Conservation (phyloP, 2,113 vertebrate genomes). For the Ceratotherium simum region DNA sequence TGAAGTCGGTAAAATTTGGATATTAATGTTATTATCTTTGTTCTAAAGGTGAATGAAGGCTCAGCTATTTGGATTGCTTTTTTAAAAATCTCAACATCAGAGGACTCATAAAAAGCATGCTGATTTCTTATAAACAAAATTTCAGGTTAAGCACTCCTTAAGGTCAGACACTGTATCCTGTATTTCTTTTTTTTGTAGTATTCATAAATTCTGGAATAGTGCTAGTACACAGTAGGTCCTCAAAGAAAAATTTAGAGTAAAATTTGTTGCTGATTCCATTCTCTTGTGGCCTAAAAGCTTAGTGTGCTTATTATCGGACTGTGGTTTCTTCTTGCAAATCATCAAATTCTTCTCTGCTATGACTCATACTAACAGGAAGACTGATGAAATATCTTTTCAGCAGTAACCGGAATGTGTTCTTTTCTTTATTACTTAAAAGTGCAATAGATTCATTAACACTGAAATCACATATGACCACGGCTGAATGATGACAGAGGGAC, state of each 20-base stretch:
- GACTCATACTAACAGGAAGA: conserved; percentile 74
- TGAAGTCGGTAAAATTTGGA: not conserved
- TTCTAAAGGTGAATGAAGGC: conserved; percentile 21
- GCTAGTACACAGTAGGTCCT: not conserved
- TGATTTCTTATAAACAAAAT: conserved; percentile 19
- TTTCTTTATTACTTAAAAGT: conserved; percentile 66
- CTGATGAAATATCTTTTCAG: conserved; percentile 63
- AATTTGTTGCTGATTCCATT: not conserved
- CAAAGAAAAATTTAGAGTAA: conserved; percentile 35
- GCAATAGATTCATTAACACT: not conserved
- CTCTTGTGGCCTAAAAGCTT: not conserved
- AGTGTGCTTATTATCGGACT: not conserved
- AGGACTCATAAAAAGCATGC: not conserved
- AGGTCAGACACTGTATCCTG: not conserved
- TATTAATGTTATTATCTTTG: conserved; percentile 27
- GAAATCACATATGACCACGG: conserved; percentile 9
- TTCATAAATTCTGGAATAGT: not conserved
- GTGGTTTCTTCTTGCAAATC: conserved; percentile 57
- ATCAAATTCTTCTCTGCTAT: conserved; percentile 49
- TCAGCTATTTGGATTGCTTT: not conserved
- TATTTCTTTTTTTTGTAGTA: not conserved
- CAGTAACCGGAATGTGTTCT: conserved; percentile 39
- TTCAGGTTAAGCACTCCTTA: not conserved
- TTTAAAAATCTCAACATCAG: not conserved
- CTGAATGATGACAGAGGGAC: not conserved